Evolutionary conservation across 2,888 invertebrate species (phyloP).

Genomic region (Sympetrum striolatum): DNA sequence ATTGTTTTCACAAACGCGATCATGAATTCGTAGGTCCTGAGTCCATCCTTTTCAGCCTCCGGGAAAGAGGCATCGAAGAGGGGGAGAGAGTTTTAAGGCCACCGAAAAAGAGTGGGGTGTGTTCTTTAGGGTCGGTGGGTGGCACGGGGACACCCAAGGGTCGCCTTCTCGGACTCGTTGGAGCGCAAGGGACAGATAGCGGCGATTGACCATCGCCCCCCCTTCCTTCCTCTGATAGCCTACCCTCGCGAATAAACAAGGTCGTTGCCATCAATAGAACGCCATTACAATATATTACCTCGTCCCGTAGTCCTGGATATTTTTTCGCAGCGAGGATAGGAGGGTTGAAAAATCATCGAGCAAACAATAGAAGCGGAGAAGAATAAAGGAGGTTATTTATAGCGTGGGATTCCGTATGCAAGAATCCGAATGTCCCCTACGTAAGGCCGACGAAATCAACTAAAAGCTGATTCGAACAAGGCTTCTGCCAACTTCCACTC

Average conservation of each 20-base stretch:
- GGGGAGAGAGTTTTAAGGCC: background rate
- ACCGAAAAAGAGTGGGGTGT: background rate
- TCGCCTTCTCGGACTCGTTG: slow-evolving; percentile 2
- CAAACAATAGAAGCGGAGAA: background rate
- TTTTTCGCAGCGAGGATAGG: background rate
- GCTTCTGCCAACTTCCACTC: background rate
- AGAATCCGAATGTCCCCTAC: background rate
- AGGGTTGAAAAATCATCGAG: background rate
- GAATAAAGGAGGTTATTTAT: slow-evolving; percentile 32
- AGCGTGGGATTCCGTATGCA: slow-evolving; percentile 10
- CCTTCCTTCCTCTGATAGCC: background rate
- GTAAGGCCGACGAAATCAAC: background rate
- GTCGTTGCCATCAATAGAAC: slow-evolving; percentile 35
- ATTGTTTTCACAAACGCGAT: no score
- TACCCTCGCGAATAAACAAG: slow-evolving; percentile 25
- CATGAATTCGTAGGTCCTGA: no score
- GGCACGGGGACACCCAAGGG: background rate
- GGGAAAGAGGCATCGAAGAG: no score
- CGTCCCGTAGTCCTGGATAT: background rate
- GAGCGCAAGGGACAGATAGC: slow-evolving; percentile 39
- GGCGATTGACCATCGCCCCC: slow-evolving; percentile 24
- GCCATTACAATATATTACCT: slow-evolving; percentile 34
- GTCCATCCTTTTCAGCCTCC: no score
- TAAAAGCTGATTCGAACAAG: background rate
- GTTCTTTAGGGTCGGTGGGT: background rate